These are phyloP conservation scores for Scophthalmus maximus DNA, from an alignment of 2,113 vertebrate genomes.

Conservation along the genomic window DNA sequence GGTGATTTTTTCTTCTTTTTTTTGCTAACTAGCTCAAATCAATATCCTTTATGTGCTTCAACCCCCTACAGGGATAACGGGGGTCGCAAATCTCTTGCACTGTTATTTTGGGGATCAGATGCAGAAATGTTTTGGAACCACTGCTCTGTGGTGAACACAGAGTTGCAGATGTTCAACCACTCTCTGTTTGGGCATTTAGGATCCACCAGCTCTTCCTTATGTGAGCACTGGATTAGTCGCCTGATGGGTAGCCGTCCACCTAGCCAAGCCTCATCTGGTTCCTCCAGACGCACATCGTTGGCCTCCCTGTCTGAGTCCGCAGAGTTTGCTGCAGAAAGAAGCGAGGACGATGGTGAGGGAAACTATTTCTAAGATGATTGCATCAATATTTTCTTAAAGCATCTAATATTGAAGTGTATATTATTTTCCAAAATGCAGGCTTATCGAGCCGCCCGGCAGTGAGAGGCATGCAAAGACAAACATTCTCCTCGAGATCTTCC, in stretches of 20 bases:
- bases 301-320: constrained; percentile 95
- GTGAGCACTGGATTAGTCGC: constrained; percentile 97
- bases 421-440: constrained; percentile 79
- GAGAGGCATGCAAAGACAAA: constrained; percentile 95
- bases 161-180: neutral
- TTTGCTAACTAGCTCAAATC: no score
- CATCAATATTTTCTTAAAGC: neutral
- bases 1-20: no score
- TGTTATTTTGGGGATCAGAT: no score
- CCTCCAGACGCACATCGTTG: constrained; percentile 93
- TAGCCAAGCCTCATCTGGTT: constrained; percentile 93
- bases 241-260: constrained; percentile 95
- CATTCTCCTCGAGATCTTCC: constrained; percentile 91
- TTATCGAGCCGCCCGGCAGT: constrained; percentile 93
- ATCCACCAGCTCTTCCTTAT: constrained; percentile 96
- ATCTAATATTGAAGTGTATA: neutral
- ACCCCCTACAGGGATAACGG: no score
- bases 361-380: neutral
- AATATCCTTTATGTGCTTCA: no score
- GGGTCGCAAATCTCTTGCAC: no score
- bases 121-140: no score
- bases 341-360: constrained; percentile 93
- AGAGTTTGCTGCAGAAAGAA: constrained; percentile 93
- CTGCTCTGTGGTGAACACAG: no score
- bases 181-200: constrained; percentile 78